Conservation (phyloP, 2,113 vertebrate genomes). For the Mungos mungo region DNA sequence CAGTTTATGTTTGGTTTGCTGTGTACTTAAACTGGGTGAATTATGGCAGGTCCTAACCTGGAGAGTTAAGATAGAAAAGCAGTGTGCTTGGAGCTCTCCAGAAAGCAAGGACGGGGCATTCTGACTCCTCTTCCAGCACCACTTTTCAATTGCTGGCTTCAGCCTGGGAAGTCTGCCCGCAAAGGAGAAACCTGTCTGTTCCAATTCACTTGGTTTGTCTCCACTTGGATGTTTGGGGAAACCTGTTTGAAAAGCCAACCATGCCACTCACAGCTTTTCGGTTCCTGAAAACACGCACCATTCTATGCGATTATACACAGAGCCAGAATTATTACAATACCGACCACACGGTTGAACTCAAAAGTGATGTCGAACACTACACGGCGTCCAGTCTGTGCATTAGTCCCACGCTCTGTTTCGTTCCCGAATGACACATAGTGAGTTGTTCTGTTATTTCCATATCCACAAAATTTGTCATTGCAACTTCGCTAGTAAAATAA, state of each 20-base stretch:
- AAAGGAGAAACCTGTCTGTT: conserved; percentile 34
- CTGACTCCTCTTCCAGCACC: conserved; percentile 55
- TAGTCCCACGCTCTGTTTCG: neutral
- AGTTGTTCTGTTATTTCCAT: neutral
- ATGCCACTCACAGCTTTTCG: neutral
- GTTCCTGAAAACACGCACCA: neutral
- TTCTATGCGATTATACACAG: neutral
- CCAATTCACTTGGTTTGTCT: neutral
- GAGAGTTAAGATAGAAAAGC: neutral
- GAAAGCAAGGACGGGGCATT: neutral
- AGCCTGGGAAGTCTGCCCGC: conserved; percentile 19
- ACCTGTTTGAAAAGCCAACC: neutral
- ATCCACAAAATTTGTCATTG: conserved; percentile 3
- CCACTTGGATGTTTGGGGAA: neutral
- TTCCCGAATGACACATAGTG: neutral
- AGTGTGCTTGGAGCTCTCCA: neutral
- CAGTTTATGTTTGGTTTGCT: neutral
- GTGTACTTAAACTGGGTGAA: neutral
- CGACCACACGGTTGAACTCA: neutral
- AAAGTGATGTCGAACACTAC: neutral
- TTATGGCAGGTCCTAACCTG: neutral
- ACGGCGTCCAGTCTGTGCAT: neutral
- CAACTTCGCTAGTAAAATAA: conserved; percentile 38
- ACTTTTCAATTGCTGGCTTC: conserved; percentile 37
- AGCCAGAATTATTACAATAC: neutral